Evolutionary conservation across 2,113 vertebrate species (phyloP), one percentile per base, ranked within the genome.

Genomic region (Chaenocephalus aceratus): DNA sequence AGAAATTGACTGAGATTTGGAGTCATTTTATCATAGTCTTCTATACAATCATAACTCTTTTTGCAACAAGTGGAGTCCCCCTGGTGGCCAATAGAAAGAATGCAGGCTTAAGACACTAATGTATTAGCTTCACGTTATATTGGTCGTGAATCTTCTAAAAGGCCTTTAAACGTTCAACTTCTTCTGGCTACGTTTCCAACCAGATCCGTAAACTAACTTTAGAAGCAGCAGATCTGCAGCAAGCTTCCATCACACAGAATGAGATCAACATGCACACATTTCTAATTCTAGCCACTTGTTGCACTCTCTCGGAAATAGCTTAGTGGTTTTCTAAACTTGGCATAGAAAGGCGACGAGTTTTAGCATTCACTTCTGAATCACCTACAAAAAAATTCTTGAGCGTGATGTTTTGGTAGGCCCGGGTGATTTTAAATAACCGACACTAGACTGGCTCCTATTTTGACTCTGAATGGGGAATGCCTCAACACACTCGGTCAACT

Each of bases 401-500:
- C 41, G 71, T 30, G 18, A 66, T 64, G 83, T 85, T 88, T 86
- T 44, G 34, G 75, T 84, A 71, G 74, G 72, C 82, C 78, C 30
- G 72, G 72, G 81, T 74, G 82, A 88, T 70, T 79, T 80, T 77
- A 85, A 88, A 87, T 21, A 65, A 34, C 72, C 71, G 34, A n/a
- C 64, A 52, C 49, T 36, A 57, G 69, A 65, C 80, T 53, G 18
- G 58, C 41, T 75, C 69, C 65, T 78, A 57, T 77, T 45, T 72
- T 72, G 70, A 67, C 56, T 59, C 36, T 76, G 5, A 90, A 82
- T 75, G 59, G 66, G 57, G 87, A 52, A 78, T 70, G 67, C 82
- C 60, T 84, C 65, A 84, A 86, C 72, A 86, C 75, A 84, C 85
- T 83, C 74, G 62, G 67, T 78, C 63, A 54, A 72, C 78, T 75